A percentile compares a stretch with the other conserved stretches of the same genome.
These are phyloP conservation scores for Agapornis roseicollis DNA, from an alignment of 2,113 vertebrate species.

Conservation along the genomic window DNA sequence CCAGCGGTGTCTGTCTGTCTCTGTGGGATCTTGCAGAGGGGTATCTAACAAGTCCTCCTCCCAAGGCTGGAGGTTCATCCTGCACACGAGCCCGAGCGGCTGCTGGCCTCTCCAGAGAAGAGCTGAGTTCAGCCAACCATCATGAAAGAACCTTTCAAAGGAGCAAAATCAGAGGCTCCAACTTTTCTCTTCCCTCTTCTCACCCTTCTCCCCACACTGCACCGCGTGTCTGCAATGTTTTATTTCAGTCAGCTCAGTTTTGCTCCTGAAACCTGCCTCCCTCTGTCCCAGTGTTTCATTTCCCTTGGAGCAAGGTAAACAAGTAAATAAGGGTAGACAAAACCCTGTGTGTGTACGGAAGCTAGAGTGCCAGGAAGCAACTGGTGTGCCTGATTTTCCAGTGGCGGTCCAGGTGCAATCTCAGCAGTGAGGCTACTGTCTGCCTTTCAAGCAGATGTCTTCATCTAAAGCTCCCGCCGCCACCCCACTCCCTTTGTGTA, in stretches of 20 bases:
- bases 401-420: constrained; percentile 70
- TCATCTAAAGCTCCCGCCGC: constrained; percentile 43
- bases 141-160: neutral
- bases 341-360: constrained; percentile 6
- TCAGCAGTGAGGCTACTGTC: constrained; percentile 38
- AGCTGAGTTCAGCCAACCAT: neutral
- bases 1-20: neutral
- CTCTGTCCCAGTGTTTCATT: neutral
- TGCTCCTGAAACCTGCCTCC: constrained; percentile 35
- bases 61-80: neutral
- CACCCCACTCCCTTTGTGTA: constrained; percentile 61
- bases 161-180: neutral
- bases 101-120: neutral
- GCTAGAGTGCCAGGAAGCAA: constrained; percentile 63
- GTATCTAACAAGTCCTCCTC: neutral
- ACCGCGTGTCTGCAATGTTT: neutral
- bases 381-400: constrained; percentile 55
- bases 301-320: neutral
- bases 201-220: neutral
- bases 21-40: neutral
- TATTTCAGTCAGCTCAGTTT: constrained; percentile 16
- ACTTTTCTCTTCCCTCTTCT: neutral
- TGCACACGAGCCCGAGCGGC: accelerated
- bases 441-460: constrained; percentile 76
- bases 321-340: constrained; percentile 18